Evolutionary conservation across 37 sponge, comb jelly and placozoan species (phyloP).

Genomic region (Cladorhizidae sp.): DNA sequence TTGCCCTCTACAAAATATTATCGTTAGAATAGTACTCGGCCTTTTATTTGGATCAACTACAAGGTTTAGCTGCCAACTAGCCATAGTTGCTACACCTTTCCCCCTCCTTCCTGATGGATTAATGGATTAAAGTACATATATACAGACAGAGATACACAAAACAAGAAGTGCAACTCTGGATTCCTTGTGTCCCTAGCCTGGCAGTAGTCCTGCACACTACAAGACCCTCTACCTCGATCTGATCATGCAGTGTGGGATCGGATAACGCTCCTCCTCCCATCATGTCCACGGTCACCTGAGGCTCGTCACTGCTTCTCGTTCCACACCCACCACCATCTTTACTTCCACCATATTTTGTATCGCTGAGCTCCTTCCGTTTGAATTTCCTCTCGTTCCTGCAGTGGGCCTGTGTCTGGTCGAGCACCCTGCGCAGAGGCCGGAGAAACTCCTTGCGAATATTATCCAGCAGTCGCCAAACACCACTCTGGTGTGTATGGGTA

Average conservation of each 20-base stretch:
- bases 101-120: too few species aligned
- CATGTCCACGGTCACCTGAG: conserved; percentile 49
- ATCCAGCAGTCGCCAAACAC: conserved; percentile 34
- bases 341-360: background rate
- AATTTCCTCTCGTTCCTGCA: background rate
- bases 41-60: too few species aligned
- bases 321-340: background rate
- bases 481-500: conserved; percentile 44
- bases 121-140: too few species aligned
- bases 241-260: conserved; percentile 26
- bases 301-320: background rate
- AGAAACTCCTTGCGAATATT: conserved; percentile 18
- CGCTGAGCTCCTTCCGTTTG: background rate
- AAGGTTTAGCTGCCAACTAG: too few species aligned
- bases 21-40: too few species aligned
- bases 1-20: too few species aligned
- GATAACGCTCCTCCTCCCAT: conserved; percentile 22
- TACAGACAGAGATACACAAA: too few species aligned
- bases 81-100: too few species aligned
- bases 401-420: conserved; percentile 12
- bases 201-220: background rate
- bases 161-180: too few species aligned
- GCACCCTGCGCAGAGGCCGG: conserved; percentile 13
- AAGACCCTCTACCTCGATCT: conserved; percentile 17
- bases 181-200: background rate